These are phyloP conservation scores for Hystrix cristata DNA, from an alignment of 2,113 vertebrate genomes.

Conservation along the genomic window DNA sequence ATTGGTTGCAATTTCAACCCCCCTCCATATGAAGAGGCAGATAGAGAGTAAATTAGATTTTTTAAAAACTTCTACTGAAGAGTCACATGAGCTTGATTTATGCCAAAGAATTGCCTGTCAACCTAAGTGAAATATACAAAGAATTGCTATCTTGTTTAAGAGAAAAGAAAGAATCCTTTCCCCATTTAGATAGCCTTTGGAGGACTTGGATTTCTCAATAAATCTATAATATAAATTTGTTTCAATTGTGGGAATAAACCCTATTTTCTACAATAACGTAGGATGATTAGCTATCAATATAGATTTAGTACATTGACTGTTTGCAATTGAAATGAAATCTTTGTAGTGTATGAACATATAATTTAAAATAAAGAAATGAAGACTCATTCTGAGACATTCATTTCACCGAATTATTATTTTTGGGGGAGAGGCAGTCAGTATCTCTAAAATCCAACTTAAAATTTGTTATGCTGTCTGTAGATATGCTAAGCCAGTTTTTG, in stretches of 20 bases:
- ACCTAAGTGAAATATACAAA: not conserved
- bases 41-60: not conserved
- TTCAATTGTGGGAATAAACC: not conserved
- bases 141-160: not conserved
- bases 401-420: not conserved
- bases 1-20: not conserved
- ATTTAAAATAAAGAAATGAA: constrained; percentile 53
- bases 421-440: not conserved
- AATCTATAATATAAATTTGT: not conserved
- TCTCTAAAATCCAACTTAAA: not conserved
- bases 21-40: not conserved
- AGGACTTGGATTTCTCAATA: not conserved
- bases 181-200: not conserved
- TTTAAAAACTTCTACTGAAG: not conserved
- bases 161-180: not conserved
- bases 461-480: not conserved
- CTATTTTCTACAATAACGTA: not conserved
- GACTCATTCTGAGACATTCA: not conserved
- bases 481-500: not conserved
- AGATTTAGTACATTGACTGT: not conserved
- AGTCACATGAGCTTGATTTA: not conserved
- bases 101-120: not conserved
- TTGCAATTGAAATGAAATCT: constrained; percentile 32
- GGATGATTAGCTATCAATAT: not conserved
- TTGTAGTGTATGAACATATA: not conserved